phyloP scores from a whole-genome alignment of 2,113 vertebrate genomes.

The Progne subis region DNA sequence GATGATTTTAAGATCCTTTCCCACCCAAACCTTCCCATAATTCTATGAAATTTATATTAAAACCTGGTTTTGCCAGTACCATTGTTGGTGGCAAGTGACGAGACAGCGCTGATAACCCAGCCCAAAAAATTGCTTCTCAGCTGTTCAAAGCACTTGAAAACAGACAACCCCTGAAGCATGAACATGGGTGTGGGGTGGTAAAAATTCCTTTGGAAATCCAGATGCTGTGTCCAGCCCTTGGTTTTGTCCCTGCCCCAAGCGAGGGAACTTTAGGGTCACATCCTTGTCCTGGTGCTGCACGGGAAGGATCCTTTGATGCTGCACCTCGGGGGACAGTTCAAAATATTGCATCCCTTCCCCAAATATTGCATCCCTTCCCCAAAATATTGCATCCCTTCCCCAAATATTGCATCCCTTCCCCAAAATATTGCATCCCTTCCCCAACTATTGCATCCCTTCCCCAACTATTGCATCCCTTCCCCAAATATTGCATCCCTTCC shows the following conservation, averaged over 20 bases:
- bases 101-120: background rate
- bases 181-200: background rate
- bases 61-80: background rate
- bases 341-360: background rate
- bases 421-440: too few species aligned
- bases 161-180: too few species aligned
- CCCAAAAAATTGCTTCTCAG: background rate
- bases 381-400: background rate
- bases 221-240: background rate
- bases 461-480: background rate
- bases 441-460: background rate
- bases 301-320: background rate
- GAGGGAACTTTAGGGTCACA: background rate
- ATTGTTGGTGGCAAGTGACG: rapidly evolving
- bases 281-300: background rate
- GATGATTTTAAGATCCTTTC: background rate
- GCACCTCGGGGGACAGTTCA: background rate
- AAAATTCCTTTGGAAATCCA: background rate
- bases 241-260: background rate
- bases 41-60: background rate
- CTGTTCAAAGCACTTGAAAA: background rate
- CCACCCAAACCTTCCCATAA: background rate
- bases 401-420: too few species aligned
- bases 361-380: too few species aligned
- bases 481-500: too few species aligned